Evolutionary conservation across 2,113 vertebrate genomes (phyloP).

Genomic region (Gasterosteus nipponicus): DNA sequence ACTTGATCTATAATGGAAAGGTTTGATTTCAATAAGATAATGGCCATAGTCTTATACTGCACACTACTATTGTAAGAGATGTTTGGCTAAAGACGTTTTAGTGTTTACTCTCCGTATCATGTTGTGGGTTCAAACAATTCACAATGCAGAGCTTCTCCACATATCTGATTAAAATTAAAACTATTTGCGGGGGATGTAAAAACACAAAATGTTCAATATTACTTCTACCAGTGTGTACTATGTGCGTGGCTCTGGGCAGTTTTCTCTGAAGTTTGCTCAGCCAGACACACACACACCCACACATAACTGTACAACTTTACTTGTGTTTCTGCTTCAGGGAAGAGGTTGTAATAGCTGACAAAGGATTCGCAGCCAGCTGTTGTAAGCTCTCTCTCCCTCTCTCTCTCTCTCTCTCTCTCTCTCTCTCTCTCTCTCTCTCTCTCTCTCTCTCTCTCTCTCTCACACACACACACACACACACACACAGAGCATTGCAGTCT

Average conservation of each 20-base stretch:
- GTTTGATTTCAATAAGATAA: background rate
- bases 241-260: background rate
- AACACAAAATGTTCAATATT: background rate
- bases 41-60: background rate
- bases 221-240: background rate
- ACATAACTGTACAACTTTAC: constrained; percentile 4
- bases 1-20: background rate
- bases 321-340: background rate
- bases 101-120: background rate
- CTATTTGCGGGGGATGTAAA: background rate
- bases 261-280: constrained; percentile 13
- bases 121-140: background rate
- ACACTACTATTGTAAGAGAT: background rate
- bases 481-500: background rate
- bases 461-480: background rate
- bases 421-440: background rate
- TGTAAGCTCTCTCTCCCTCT: background rate
- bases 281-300: constrained; percentile 11
- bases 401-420: constrained; percentile 7
- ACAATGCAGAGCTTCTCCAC: background rate
- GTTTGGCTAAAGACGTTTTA: constrained; percentile 3
- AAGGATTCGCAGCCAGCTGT: constrained; percentile 9
- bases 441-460: constrained; percentile 3
- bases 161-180: background rate
- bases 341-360: background rate